Evolutionary conservation across 2,797 vertebrate genomes (phyloP).

Genomic region (Chaunax sp.): DNA sequence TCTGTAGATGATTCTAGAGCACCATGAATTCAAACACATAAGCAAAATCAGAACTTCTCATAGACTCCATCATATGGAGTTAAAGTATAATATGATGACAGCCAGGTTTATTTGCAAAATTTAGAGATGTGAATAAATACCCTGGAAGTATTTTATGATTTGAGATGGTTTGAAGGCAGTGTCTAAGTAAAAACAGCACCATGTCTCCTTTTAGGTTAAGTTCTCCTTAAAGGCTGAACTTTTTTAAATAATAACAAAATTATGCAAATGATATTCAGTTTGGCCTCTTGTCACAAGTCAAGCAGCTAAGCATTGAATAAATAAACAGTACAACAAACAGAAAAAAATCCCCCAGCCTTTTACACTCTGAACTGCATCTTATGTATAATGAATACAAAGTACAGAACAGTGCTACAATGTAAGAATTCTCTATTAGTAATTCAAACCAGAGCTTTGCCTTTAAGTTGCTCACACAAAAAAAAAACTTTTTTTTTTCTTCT

Average conservation of each 20-base stretch:
- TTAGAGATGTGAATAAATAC: neutral
- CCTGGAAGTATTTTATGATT: conserved; percentile 2
- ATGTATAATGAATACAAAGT: no score
- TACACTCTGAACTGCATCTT: no score
- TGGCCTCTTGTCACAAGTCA: conserved; percentile 13
- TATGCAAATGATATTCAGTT: conserved; percentile 6
- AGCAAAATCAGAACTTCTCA: neutral
- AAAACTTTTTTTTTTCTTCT: no score
- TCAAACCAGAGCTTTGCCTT: no score
- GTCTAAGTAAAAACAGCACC: no score
- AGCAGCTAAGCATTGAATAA: conserved; percentile 21
- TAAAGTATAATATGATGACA: neutral
- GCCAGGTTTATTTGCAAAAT: conserved; percentile 2
- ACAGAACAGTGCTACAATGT: no score
- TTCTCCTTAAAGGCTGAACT: conserved; percentile 4
- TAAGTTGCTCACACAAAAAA: no score
- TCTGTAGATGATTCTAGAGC: neutral
- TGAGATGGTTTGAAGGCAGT: neutral
- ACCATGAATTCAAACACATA: neutral
- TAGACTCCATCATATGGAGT: neutral
- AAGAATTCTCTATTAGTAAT: no score
- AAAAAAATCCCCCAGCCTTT: no score
- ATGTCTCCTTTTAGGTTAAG: no score
- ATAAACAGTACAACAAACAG: conserved; percentile 14
- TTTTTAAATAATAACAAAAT: neutral